Evolutionary conservation across 2,113 vertebrate species (phyloP).

Genomic region (Enhydra lutris): DNA sequence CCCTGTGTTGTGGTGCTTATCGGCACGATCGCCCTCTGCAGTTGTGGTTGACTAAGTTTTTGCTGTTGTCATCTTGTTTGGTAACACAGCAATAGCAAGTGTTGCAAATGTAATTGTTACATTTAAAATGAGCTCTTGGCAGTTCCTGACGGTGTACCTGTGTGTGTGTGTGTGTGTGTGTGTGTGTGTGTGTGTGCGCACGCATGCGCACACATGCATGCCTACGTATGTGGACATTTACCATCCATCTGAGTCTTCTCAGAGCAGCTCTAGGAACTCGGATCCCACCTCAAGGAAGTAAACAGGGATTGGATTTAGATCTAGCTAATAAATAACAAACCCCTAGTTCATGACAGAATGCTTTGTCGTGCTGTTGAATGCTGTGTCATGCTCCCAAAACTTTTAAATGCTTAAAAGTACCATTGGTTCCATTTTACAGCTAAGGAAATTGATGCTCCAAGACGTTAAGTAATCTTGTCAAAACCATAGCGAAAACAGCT

Average conservation of each 20-base stretch:
- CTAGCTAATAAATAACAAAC: neutral
- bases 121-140: slow-evolving; percentile 46
- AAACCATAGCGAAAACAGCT: neutral
- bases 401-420: neutral
- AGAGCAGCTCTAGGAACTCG: neutral
- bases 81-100: slow-evolving; percentile 25
- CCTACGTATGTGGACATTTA: neutral
- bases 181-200: neutral
- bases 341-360: neutral
- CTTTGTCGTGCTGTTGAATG: neutral
- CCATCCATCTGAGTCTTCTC: neutral
- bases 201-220: neutral
- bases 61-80: slow-evolving; percentile 41
- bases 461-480: neutral
- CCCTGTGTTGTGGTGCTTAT: neutral
- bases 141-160: neutral
- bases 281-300: slow-evolving; percentile 41
- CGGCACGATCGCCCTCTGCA: neutral
- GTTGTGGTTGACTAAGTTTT: slow-evolving; percentile 36
- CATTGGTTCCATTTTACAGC: neutral
- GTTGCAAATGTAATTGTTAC: slow-evolving; percentile 15
- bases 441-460: neutral
- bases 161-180: neutral
- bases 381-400: neutral
- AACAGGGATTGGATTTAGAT: neutral